Base-by-base conservation (phyloP, 2,797 vertebrate species). In the Hipposideros larvatus region DNA sequence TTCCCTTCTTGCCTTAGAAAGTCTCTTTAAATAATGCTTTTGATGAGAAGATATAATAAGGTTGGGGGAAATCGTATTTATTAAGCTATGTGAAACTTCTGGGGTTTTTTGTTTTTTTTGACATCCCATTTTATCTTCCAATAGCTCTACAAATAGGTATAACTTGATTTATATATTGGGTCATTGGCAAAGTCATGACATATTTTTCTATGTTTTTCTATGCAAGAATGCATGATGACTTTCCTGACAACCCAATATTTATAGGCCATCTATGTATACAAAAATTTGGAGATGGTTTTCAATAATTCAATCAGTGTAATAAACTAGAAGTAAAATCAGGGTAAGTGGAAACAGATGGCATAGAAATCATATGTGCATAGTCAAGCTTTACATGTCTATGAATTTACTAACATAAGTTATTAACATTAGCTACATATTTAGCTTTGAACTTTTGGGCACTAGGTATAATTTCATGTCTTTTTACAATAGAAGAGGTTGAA, bases 341-440 rank as follows among this genome's bases (percentile, higher is more conserved):
- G 28, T 21, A 4, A 55, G 21, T 82, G 5, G 34, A 94, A 93
- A 87, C 15, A 59, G 31, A 43, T 82, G 16, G 13, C 26, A 31
- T 34, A 61, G 41, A 74, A 10, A 55, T 43, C 15, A 18, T 55
- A 46, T 55, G 2, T 53, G 11, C 11, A 28, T 31, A 31, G 26
- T 37, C 41, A 94, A 87, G 9, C 5, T 65, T 78, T 71, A 53
- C 26, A 53, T 79, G 11, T 41, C 63, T 13, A 22, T 71, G 4
- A 34, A 65, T 46, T 93, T 65, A 41, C 18, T 63, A 70, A 95
- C 85, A n/a, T 71, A 91, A 74, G 28, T 71, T 53, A 10, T 31
- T 73, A 74, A 88, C 43, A 59, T 75, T 82, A 82, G 16, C 41
- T 86, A 8, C 14, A 57, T 80, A 74, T 78, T 92, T 91, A 93